phyloP scores from a whole-genome alignment of 2,888 invertebrate genomes.

The Glaucopsyche alexis region DNA sequence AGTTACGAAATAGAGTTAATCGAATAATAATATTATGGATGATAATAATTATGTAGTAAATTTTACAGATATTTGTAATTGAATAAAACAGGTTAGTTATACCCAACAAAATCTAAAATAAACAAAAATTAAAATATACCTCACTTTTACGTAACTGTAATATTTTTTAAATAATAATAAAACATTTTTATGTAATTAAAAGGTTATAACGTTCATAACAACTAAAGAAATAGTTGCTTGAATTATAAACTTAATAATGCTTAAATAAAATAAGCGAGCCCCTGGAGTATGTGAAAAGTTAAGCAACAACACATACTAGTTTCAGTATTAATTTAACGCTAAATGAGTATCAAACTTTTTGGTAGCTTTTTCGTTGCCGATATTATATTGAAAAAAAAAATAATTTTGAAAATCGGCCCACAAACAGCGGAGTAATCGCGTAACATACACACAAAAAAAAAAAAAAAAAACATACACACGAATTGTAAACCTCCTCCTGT shows the following conservation, averaged over 20 bases:
- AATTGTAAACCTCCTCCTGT: too few species aligned
- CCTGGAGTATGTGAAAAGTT: slow-evolving; percentile 5
- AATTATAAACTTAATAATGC: slow-evolving; percentile 12
- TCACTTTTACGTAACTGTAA: not conserved
- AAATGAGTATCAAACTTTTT: slow-evolving; percentile 5
- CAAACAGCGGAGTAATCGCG: too few species aligned
- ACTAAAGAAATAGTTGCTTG: not conserved
- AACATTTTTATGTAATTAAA: not conserved
- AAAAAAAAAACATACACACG: too few species aligned
- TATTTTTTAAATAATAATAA: not conserved
- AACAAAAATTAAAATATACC: too few species aligned
- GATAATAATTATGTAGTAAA: not conserved
- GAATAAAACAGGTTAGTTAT: not conserved
- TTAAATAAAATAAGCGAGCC: not conserved
- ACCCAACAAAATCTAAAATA: not conserved
- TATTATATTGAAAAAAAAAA: not conserved
- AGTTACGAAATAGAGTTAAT: not conserved
- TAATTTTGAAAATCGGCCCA: too few species aligned
- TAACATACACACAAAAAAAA: too few species aligned
- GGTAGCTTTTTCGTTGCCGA: not conserved
- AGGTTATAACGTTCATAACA: not conserved
- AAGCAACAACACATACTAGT: not conserved
- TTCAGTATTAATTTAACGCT: not conserved
- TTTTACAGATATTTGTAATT: not conserved
- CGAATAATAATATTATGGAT: not conserved